A percentile compares a stretch with the other conserved stretches of the same genome.
Evolutionary conservation across 2,888 invertebrate genomes (phyloP).

Genomic region (Nymphalis urticae): DNA sequence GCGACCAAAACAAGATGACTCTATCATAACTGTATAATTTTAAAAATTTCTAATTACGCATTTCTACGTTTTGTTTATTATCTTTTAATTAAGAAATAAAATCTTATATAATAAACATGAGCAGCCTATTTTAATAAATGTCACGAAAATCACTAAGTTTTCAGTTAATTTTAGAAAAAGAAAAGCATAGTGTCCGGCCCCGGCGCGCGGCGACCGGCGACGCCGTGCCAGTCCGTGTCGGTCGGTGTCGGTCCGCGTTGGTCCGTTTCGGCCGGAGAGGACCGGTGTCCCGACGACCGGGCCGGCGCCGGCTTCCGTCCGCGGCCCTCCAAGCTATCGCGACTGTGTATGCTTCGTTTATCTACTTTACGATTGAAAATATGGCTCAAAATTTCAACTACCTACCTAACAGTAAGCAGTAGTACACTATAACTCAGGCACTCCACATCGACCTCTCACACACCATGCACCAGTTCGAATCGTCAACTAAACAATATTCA

Average conservation of each 20-base stretch:
- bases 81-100: conserved; percentile 81
- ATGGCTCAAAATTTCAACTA: conserved; percentile 81
- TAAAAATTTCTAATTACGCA: conserved; percentile 82
- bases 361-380: conserved; percentile 79
- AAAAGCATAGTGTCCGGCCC: conserved; percentile 66
- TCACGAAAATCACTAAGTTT: conserved; percentile 76
- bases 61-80: conserved; percentile 81
- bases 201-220: conserved; percentile 31
- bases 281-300: conserved; percentile 15
- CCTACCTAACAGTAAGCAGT: conserved; percentile 82
- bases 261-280: conserved; percentile 4
- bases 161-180: conserved; percentile 76
- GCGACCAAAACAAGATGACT: conserved; percentile 69
- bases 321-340: conserved; percentile 59
- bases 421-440: conserved; percentile 79
- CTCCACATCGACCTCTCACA: conserved; percentile 78
- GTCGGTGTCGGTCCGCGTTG: conserved; percentile 21
- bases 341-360: conserved; percentile 73
- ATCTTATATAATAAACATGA: conserved; percentile 80
- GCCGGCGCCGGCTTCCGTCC: conserved; percentile 22
- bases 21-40: conserved; percentile 82
- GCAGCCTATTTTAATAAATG: conserved; percentile 80
- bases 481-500: conserved; percentile 77
- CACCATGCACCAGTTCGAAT: conserved; percentile 78
- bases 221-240: conserved; percentile 36